Evolutionary conservation across 92 coral and sea anemone species (phyloP), one percentile per base, ranked within the genome.

Genomic region (Meandrina meandrites): DNA sequence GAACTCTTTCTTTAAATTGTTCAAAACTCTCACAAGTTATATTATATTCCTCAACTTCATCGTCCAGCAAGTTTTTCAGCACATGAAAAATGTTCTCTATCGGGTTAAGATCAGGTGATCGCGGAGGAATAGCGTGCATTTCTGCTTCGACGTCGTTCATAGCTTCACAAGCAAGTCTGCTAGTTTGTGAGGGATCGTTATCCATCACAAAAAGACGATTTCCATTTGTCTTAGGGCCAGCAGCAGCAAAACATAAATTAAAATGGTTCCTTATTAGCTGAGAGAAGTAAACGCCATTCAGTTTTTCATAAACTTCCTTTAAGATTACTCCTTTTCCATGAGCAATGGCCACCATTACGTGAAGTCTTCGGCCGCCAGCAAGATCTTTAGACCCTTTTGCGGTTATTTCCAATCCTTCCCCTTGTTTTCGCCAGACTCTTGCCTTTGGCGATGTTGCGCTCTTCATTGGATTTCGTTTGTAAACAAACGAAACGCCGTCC

Each of bases 151-250:
- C 40, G 16, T 88, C 83, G 27, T 89, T 32, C 10, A 85, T 53
- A 7, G 90, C 90, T 47, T 14, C 40, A 82, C 79, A 57, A 4
- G 94, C 69, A 22, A 19, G 1, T n/a, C 57, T 85, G 40, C 88
- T 72, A 22, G 67, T 82, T 76, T 91, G 94, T 58, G 90, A 84
- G 1, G 94, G 90, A 75, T 92, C 94, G 78, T 92, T 92, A 85
- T 87, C 95, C 89, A 90, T 92, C 18, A 92, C 91, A 83, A 92
- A 92, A 53, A 92, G n/a, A n/a, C n/a, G n/a, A n/a, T n/a, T n/a
- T n/a, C n/a, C n/a, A n/a, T n/a, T n/a, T n/a, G n/a, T n/a, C n/a
- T n/a, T n/a, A n/a, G n/a, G n/a, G n/a, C n/a, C n/a, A n/a, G n/a
- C n/a, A n/a, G n/a, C n/a, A n/a, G n/a, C n/a, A n/a, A n/a, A n/a